Evolutionary conservation across 2,888 invertebrate genomes (phyloP), one percentile per base, ranked within the genome.

Genomic region (Spodoptera picta): DNA sequence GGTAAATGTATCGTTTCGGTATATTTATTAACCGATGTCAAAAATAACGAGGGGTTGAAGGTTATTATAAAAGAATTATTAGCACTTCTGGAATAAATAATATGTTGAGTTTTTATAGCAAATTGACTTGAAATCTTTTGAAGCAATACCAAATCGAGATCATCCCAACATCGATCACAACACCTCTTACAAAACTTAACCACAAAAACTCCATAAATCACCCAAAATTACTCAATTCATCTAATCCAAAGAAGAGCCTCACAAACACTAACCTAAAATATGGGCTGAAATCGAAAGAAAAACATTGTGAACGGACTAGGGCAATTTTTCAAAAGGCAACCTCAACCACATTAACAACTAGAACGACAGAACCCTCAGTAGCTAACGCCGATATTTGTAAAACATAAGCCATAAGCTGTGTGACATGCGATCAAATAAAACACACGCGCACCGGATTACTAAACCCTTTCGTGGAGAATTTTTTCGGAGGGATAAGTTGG

Each of bases 341-440:
- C 12, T 23, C 23, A 50, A 49, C 60, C 24, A 52, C 74, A 63
- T 53, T 52, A 23, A 41, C 50, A 59, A 57, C 71, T 51, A 64
- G 46, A 47, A 73, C 73, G 51, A 55, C 75, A 50, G 48, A 65
- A 72, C 75, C 65, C 74, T 55, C 55, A 58, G 47, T 19, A 49
- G 44, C 36, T 60, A 57, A 70, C 68, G 62, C 72, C 83, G 84
- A 89, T 90, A 89, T 92, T 90, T 90, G 90, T 91, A 87, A 89
- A 88, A 89, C 90, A 90, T 86, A 89, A 85, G 83, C 84, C 80
- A 81, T 87, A 87, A 89, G 85, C 85, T 82, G 73, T 71, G 76
- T 75, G 80, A 87, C 87, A 87, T 86, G 85, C 87, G 85, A 92
- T 92, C 90, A 88, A 90, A 92, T 92, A 91, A 91, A 92, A 90